phyloP scores from a whole-genome alignment of 2,113 vertebrate genomes.

The Chaetops frenatus region DNA sequence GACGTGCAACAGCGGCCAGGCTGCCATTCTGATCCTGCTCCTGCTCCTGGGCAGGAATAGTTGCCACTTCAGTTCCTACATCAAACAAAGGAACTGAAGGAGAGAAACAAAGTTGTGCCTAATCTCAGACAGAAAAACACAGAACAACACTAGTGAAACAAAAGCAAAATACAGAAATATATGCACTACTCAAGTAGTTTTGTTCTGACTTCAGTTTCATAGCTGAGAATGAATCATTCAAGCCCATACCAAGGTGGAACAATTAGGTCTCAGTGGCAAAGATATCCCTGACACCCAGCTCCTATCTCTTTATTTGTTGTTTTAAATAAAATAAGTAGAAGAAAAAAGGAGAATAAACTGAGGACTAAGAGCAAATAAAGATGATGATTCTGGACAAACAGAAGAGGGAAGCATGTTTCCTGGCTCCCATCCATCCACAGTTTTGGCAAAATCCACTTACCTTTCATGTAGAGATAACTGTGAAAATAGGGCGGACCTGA shows the following conservation, averaged over 20 bases:
- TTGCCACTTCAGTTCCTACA: neutral
- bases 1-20: fast-evolving
- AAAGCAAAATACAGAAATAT: neutral
- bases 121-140: neutral
- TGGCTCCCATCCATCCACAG: neutral
- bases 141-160: neutral
- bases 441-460: conserved; percentile 59
- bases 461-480: conserved; percentile 92
- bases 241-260: neutral
- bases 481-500: conserved; percentile 87
- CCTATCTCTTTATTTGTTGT: neutral
- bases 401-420: neutral
- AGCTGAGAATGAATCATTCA: neutral
- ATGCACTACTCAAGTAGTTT: neutral
- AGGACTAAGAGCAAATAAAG: neutral
- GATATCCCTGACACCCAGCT: neutral
- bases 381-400: neutral
- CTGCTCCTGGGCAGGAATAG: neutral
- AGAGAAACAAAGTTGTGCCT: neutral
- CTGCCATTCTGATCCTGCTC: neutral
- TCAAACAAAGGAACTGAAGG: neutral
- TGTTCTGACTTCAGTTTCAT: neutral
- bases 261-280: neutral
- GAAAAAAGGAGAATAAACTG: neutral
- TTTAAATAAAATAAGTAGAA: neutral